Base-by-base conservation (phyloP, 2,888 invertebrate genomes). In the Apoderus coryli region DNA sequence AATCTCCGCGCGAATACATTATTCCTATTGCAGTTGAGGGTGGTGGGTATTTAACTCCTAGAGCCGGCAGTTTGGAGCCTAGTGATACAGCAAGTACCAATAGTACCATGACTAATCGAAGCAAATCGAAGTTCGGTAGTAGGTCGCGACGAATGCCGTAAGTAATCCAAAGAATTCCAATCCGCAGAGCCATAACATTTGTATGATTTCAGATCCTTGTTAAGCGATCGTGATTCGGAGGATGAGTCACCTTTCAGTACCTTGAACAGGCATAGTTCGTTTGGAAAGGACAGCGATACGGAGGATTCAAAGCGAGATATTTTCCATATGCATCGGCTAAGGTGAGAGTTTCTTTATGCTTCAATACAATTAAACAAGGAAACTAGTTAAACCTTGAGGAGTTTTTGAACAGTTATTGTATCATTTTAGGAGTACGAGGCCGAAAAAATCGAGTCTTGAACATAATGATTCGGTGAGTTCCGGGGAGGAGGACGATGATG, bases 11-110 rank as follows among this genome's bases (percentile, higher is more conserved):
- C 24, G 88, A 89, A 60, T 86, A 84, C 52, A 86, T 89, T 48
- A 88, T 89, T 57, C 88, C 88, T n/a, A 88, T 89, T 49, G 84
- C 85, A 10, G 78, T 88, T 32, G 88, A 89, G 57, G 88, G 86
- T 44, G 85, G 84, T 37, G 86, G 85, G 37, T 82, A 77, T 54
- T 78, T 81, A 4, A 80, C 79, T 13, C 80, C 81, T 13, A 65
- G 74, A 35, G 69, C 70, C 36, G 75, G 79, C 41, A 80, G 81
- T 53, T 62, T 81, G 35, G 82, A 84, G 53, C 80, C 80, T 10
- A 66, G 65, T 3, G 80, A 80, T 35, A 60, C 59, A 22, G 64
- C 71, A 16, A 67, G 63, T 38, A 63, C 63, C 25, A 64, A 66
- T 12, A 64, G 64, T 23, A 66, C 66, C 25, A 67, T 62, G 51